Percentiles rank a stretch among this genome's conserved stretches.
Conservation (phyloP, 2,113 vertebrate genomes). For the Sylvietta virens region DNA sequence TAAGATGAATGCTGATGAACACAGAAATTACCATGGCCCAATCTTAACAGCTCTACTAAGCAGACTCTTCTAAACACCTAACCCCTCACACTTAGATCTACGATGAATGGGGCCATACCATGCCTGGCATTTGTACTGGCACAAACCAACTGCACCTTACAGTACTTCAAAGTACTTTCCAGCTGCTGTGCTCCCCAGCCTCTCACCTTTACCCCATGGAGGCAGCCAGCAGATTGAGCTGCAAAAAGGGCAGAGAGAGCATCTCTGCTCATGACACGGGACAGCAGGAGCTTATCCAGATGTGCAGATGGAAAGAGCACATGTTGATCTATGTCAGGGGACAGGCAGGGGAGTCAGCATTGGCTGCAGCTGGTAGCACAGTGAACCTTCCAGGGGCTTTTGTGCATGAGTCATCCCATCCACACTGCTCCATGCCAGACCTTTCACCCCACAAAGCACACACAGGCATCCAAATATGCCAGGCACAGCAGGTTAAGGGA, state of each 20-base stretch:
- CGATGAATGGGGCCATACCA: background rate
- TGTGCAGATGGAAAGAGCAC: background rate
- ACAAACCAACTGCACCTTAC: background rate
- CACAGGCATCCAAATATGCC: background rate
- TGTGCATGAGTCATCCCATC: background rate
- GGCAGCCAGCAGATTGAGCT: background rate
- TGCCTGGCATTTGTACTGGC: background rate
- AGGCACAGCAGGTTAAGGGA: slow-evolving; percentile 1
- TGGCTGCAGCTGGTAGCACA: background rate
- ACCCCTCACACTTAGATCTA: background rate
- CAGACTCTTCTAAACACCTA: background rate
- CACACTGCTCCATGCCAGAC: background rate
- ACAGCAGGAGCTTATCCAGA: background rate
- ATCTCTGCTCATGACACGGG: background rate
- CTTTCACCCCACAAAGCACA: background rate
- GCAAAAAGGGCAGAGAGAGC: background rate
- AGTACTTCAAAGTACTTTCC: background rate
- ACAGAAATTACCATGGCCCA: background rate
- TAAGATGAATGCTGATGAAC: background rate
- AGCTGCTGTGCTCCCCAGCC: background rate
- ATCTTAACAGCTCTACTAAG: background rate
- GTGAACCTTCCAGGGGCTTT: slow-evolving; percentile 25
- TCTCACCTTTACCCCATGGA: background rate
- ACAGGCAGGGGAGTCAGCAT: background rate
- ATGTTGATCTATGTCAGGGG: background rate